Base-by-base conservation (phyloP, 1,140 invertebrate genomes). In the Diachasma alloeum region DNA sequence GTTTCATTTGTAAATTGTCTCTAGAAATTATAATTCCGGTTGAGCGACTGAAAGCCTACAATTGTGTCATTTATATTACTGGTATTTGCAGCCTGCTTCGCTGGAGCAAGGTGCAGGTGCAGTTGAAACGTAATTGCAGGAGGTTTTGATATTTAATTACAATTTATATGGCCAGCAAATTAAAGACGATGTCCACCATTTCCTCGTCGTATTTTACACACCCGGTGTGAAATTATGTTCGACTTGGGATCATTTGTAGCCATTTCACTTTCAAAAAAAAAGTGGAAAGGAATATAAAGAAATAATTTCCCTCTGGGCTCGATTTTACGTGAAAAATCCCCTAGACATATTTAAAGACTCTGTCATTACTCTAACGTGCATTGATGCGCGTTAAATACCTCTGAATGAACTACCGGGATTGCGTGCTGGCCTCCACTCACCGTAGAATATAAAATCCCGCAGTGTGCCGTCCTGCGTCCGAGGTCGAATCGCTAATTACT, bases 91-190 rank as follows among this genome's bases (percentile, higher is more conserved):
- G 59, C 10, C 59, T 26, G 59, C 24, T 1, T 13, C 10, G 19
- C 59, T 19, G 59, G 26, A 63, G 26, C 59, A 63, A 63, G 59
- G 8, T 63, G 59, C 59, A 63, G 59, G 59, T 63, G 59, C 59
- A 63, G 59, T 63, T 63, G 59, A 63, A 19, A 24, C 19, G 24
- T 63, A 63, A 63, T 63, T 63, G 59, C 59, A 63, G 59, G 59
- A 63, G 22, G 59, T 63, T 31, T 63, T 63, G 59, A 63, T 63
- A 63, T 63, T 63, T 63, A 63, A 63, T 63, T 63, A 31, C 59
- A 63, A 63, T 63, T 63, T 63, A 31, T 31, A 63, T 63, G 59
- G 24, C 59, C 59, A 63, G 59, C 24, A 15, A 63, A 63, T 63
- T 63, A 63, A 63, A 63, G 19, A 31, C 24, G 24, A 31, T 63